phyloP scores from a whole-genome alignment of 2,888 invertebrate species.

The Smittia aterrima region DNA sequence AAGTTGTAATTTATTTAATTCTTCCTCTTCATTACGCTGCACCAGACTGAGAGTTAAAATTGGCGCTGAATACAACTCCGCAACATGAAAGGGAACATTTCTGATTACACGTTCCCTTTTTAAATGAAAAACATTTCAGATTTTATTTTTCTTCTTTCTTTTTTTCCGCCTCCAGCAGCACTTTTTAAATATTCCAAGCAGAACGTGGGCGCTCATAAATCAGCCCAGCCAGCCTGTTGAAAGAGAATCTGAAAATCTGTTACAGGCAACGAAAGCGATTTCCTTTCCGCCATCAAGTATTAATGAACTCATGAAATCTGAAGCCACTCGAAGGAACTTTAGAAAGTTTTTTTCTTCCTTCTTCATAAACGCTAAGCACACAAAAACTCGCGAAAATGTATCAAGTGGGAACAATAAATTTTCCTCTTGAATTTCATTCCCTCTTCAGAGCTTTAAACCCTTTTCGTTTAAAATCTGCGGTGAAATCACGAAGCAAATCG shows the following conservation, averaged over 20 bases:
- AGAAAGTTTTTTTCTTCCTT: not conserved
- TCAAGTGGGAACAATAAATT: not conserved
- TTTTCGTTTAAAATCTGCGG: no score
- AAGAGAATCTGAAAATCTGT: not conserved
- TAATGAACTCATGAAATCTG: not conserved
- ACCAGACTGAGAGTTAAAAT: not conserved
- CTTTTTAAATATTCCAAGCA: not conserved
- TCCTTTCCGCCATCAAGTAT: not conserved
- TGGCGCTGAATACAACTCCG: not conserved
- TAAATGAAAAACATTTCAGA: not conserved
- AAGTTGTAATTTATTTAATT: conserved; percentile 7
- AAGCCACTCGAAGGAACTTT: not conserved
- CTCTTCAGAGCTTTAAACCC: no score
- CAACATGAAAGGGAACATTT: not conserved
- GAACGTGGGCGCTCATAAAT: not conserved
- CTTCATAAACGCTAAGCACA: not conserved
- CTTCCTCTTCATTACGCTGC: not conserved
- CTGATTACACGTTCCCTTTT: not conserved
- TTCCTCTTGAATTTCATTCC: not conserved
- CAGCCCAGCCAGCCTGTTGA: conserved; percentile 3
- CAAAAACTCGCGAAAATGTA: conserved; percentile 3
- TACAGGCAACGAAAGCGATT: not conserved
- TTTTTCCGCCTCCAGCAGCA: no score
- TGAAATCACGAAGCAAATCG: no score
- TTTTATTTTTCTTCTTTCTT: no score